phyloP scores from a whole-genome alignment of 2,797 vertebrate genomes.

The Ataeniobius toweri region DNA sequence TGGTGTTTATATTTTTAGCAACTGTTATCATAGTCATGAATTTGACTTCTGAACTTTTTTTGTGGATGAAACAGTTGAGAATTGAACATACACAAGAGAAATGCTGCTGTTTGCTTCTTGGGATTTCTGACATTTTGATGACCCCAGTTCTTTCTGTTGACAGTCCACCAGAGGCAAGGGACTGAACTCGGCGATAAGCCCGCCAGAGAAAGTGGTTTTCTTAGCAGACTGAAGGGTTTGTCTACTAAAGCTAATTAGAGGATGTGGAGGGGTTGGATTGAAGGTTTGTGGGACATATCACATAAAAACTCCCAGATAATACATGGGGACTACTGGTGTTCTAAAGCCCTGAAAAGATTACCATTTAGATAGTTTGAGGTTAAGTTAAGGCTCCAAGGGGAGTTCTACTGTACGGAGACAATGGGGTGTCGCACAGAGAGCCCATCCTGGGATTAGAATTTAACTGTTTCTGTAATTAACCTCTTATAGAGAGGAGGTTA shows the following conservation, averaged over 20 bases:
- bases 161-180: constrained; percentile 53
- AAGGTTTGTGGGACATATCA: constrained; percentile 29
- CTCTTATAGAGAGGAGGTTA: constrained; percentile 34
- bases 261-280: constrained; percentile 16
- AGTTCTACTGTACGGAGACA: constrained; percentile 72
- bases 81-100: neutral
- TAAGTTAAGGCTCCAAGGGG: constrained; percentile 57
- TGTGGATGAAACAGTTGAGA: constrained; percentile 2
- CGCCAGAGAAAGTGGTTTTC: constrained; percentile 47
- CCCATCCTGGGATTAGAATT: constrained; percentile 54
- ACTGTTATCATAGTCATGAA: neutral
- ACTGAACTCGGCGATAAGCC: constrained; percentile 38
- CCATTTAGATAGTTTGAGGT: constrained; percentile 77
- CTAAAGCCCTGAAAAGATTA: constrained; percentile 71
- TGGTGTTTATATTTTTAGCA: neutral
- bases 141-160: constrained; percentile 4
- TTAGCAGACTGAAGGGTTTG: constrained; percentile 50
- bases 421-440: constrained; percentile 49
- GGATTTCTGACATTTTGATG: constrained; percentile 39
- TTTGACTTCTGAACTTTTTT: constrained; percentile 17
- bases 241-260: constrained; percentile 73
- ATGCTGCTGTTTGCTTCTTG: neutral
- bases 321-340: constrained; percentile 68
- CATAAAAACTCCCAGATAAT: constrained; percentile 66
- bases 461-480: constrained; percentile 59